phyloP scores from a whole-genome alignment of 2,888 invertebrate genomes.

The Hypercompe scribonia region DNA sequence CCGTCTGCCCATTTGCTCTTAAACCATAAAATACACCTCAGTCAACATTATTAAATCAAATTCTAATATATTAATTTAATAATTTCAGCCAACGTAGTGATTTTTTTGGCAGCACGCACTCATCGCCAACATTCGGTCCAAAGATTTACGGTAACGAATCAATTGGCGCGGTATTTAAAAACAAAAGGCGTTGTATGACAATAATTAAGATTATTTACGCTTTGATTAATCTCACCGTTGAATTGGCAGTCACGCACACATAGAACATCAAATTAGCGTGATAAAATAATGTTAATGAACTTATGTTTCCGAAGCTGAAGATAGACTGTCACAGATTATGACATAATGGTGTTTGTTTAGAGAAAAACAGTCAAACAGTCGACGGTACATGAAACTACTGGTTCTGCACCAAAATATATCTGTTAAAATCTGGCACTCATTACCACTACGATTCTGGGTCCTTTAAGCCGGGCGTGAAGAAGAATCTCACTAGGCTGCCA shows the following conservation, averaged over 20 bases:
- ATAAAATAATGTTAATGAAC: neutral
- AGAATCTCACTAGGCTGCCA: no score
- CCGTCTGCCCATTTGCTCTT: no score
- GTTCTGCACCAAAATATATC: no score
- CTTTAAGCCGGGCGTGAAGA: no score
- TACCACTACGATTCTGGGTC: no score
- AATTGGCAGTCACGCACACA: neutral
- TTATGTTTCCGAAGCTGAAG: neutral
- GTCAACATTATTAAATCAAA: no score
- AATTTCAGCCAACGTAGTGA: neutral
- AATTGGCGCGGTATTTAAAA: constrained; percentile 5
- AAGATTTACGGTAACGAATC: constrained; percentile 7
- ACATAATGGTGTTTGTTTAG: neutral
- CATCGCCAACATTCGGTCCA: neutral
- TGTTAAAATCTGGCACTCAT: no score
- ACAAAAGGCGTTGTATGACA: constrained; percentile 7
- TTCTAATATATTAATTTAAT: no score
- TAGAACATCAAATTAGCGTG: neutral
- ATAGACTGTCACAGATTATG: neutral
- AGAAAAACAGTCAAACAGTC: no score
- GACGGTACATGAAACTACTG: no score
- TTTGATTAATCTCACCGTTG: constrained; percentile 1
- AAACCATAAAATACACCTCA: no score
- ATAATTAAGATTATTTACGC: neutral
- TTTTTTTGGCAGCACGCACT: neutral